A percentile compares a stretch with the other conserved stretches of the same genome.
Conservation (phyloP, 2,797 vertebrate species). For the Anas acuta region DNA sequence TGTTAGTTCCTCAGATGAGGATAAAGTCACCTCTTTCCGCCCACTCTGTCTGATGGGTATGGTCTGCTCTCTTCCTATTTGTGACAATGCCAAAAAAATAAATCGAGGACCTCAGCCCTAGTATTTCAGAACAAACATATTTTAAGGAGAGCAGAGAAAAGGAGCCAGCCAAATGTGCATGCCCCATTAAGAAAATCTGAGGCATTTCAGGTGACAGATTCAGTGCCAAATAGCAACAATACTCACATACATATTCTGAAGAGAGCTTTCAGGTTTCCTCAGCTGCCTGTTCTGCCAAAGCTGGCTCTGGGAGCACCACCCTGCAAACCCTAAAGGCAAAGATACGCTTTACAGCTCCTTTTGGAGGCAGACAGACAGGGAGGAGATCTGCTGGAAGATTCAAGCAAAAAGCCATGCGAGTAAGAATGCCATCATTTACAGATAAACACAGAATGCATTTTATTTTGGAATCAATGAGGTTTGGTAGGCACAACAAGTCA, state of each 20-base stretch:
- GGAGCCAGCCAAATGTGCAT: not conserved
- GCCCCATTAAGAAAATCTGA: slow-evolving; percentile 40
- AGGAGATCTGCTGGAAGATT: slow-evolving; percentile 4
- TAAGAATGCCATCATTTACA: slow-evolving; percentile 10
- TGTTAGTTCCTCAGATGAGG: not conserved
- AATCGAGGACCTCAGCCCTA: not conserved
- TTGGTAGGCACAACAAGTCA: slow-evolving; percentile 21
- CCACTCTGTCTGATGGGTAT: not conserved
- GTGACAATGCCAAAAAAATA: not conserved
- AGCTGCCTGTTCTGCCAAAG: slow-evolving; percentile 7
- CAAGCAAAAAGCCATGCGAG: not conserved
- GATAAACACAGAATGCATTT: not conserved
- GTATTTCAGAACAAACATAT: not conserved
- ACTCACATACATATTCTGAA: slow-evolving; percentile 1
- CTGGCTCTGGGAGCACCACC: slow-evolving; percentile 15
- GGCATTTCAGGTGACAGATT: slow-evolving; percentile 47
- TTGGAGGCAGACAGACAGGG: not conserved
- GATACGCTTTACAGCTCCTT: not conserved
- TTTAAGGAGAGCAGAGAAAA: slow-evolving; percentile 7
- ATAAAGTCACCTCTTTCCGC: slow-evolving; percentile 26
- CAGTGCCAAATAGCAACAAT: slow-evolving; percentile 27
- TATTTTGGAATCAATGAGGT: slow-evolving; percentile 3
- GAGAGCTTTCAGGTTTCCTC: slow-evolving; percentile 15
- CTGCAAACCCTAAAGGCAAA: slow-evolving; percentile 30
- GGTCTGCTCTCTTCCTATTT: not conserved